Evolutionary conservation across 30 jellyfish, hydroid and myxozoan species (phyloP).

Genomic region (Cassiopea andromeda): DNA sequence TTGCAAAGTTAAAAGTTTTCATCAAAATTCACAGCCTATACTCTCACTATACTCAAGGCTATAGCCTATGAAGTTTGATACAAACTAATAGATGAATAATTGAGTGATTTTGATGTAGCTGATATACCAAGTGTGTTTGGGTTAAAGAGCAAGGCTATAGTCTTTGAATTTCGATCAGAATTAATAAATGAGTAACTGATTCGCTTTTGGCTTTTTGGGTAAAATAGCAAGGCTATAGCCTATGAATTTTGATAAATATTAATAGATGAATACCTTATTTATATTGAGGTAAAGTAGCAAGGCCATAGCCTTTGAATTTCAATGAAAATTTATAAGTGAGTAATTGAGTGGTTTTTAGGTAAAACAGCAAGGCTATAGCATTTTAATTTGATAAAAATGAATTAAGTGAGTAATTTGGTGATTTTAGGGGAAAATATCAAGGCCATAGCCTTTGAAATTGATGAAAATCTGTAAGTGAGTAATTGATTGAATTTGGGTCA

Average conservation of each 20-base stretch:
- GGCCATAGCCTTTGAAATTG: not conserved
- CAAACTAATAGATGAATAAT: not conserved
- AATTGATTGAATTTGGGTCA: not conserved
- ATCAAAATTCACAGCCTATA: not conserved
- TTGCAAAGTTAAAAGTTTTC: not conserved
- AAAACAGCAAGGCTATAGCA: no score
- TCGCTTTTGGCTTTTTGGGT: no score
- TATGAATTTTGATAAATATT: no score
- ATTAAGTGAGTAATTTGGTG: not conserved
- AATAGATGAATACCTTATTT: no score
- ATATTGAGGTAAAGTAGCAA: no score
- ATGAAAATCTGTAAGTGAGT: no score
- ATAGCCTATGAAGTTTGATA: not conserved
- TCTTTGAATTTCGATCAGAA: not conserved
- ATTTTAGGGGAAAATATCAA: not conserved
- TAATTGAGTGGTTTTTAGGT: no score
- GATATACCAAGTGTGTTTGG: not conserved
- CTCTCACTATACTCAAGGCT: not conserved
- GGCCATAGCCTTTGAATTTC: no score
- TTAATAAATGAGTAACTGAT: no score
- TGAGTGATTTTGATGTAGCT: not conserved
- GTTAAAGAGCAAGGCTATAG: not conserved
- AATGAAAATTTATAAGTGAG: no score
- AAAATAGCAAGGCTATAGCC: no score
- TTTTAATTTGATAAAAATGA: no score